Evolutionary conservation across 2,113 vertebrate species (phyloP), one percentile per base, ranked within the genome.

Genomic region (Brachyistius frenatus): DNA sequence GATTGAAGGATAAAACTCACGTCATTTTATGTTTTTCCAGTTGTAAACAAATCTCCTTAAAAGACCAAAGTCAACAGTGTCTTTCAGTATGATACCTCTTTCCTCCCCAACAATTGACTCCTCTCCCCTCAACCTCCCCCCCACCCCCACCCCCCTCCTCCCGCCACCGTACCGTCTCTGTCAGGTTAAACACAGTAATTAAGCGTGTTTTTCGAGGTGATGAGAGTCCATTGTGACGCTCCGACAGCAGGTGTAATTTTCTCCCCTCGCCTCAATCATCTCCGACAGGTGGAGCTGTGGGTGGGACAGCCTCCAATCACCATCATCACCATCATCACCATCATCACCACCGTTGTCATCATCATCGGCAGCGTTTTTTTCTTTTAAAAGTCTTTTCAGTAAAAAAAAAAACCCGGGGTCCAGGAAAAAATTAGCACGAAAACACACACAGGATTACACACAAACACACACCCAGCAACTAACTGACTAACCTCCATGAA

Each of bases 101-200:
- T 41, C 30, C 7, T 66, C 50, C 41, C 35, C 36, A 37, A 2
- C 58, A 55, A 72, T 41, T 62, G 54, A 53, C 57, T 35, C 55
- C 63, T 46, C 30, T 10, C 16, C 35, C 14, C 35, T 1, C 46
- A 13, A 2, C 7, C 32, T 3, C 9, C 31, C 39, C 9, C 39
- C 10, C 6, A 2, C 7, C 32, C 2, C 9, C 31, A 35, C 9
- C 39, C 10, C 6, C 3, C 31, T 23, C n/a, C 41, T 16, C 71
- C 32, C 73, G 35, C 50, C 54, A n/a, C 67, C 78, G 31, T n/a
- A 16, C 65, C 6, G 9, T 5, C 63, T 70, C 84, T 81, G 86
- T 90, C 91, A 83, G 86, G 88, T 86, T 90, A 85, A 92, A 92
- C 87, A 85, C 80, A 75, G 78, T 88, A 73, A 93, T 93, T 81